Evolutionary conservation across 1,140 invertebrate species (phyloP).

Genomic region (Pectinophora gossypiella): DNA sequence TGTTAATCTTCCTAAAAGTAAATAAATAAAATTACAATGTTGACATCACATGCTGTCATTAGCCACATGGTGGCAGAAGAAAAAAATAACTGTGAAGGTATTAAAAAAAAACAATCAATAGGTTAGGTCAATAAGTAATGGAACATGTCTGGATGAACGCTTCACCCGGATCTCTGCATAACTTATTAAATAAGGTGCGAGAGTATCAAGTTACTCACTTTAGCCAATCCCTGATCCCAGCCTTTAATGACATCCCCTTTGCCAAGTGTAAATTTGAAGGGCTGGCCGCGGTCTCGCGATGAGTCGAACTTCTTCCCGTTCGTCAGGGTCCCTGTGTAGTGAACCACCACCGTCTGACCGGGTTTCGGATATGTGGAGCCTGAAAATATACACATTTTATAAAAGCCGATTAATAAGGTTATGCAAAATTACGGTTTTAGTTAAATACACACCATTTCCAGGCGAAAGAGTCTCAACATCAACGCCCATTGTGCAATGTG

Average conservation of each 20-base stretch:
- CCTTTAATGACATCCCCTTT: slow-evolving; percentile 96
- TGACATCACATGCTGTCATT: no score
- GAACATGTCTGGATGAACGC: no score
- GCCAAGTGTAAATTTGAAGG: slow-evolving; percentile 96
- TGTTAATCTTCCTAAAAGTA: no score
- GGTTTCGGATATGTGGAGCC: slow-evolving; percentile 92
- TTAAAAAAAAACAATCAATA: no score
- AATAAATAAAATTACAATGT: no score
- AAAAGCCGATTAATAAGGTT: not conserved
- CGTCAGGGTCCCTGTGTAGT: slow-evolving; percentile 92
- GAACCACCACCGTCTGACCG: slow-evolving; percentile 94
- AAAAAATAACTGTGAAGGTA: no score
- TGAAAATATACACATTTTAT: slow-evolving; percentile 58
- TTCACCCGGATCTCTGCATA: no score
- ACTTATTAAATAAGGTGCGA: no score
- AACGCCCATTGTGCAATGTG: slow-evolving; percentile 81
- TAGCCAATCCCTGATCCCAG: slow-evolving; percentile 96
- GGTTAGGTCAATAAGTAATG: no score
- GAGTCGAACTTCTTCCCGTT: slow-evolving; percentile 95
- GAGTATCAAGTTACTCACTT: slow-evolving; percentile 72
- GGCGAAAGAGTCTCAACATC: slow-evolving; percentile 83
- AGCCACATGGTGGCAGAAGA: no score
- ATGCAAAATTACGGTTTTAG: not conserved
- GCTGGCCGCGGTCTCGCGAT: slow-evolving; percentile 91
- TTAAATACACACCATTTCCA: slow-evolving; percentile 83